Base-by-base conservation (phyloP, 2,797 vertebrate species). In the Sebastiscus tertius region DNA sequence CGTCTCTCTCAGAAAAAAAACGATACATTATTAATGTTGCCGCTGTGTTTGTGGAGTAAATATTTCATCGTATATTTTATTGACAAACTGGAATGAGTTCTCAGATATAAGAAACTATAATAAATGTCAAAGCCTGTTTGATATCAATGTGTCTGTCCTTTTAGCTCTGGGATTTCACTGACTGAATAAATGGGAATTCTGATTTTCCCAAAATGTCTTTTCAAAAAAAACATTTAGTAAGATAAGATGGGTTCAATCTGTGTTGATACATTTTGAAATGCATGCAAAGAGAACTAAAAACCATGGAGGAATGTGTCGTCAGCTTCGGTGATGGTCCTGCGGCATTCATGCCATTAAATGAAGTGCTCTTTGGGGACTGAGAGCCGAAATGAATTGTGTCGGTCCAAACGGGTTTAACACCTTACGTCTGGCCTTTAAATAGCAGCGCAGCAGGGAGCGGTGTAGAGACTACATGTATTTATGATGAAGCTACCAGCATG, bases 391-490 rank as follows among this genome's bases (percentile, higher is more conserved):
- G 62, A 87, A 82, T 65, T 36, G 54, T 82, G 72, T 74, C n/a
- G 31, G 33, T 24, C 72, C 52, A 62, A 82, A 88, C 84, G 74
- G 72, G 66, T 88, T 82, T 58, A 85, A 78, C 81, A 80, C 79
- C 16, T 76, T 79, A 88, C 86, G 90, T 79, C 85, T 89, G 78
- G 2, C 88, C 83, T 90, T 89, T 83, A 88, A 91, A 93, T 87
- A 93, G 89, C 77, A 67, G 69, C 2, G 2, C 73, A 76, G 79
- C 34, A 54, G 81, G 72, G 67, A 77, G 72, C 0, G 2, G 34
- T 75, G 81, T 72, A 42, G 70, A 54, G 70, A 52, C 75, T 77
- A 72, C 84, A 89, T 93, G 84, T 89, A 92, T 93, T 93, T 89
- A 91, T 92, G 87, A 94, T 90, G 88, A 89, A 56, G 72, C 77